These are phyloP conservation scores for Petrocephalus sullivani DNA, from an alignment of 2,797 vertebrate species.

Conservation along the genomic window DNA sequence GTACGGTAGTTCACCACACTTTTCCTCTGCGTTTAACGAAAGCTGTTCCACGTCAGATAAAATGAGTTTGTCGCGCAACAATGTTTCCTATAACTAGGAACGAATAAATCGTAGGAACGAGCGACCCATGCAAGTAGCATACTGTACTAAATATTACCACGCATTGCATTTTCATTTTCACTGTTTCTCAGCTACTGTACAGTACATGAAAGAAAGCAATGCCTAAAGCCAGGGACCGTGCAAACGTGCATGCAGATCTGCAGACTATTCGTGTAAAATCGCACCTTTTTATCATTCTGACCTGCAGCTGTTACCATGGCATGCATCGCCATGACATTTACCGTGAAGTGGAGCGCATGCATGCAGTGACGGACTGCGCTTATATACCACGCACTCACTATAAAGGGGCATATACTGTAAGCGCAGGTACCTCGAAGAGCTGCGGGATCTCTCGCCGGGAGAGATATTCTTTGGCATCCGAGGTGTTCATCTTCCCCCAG, in stretches of 20 bases:
- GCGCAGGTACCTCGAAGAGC: slow-evolving; percentile 29
- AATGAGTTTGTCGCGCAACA: neutral
- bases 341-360: neutral
- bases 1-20: neutral
- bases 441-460: slow-evolving; percentile 31
- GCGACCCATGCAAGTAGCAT: neutral
- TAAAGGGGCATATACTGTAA: neutral
- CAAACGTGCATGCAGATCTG: neutral
- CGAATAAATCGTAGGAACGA: neutral
- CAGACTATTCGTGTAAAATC: neutral
- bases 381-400: neutral
- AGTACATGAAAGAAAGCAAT: neutral
- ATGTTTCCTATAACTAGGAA: neutral
- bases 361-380: neutral
- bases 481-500: slow-evolving; percentile 23
- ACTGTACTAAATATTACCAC: neutral
- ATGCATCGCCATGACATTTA: neutral
- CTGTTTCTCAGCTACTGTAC: neutral
- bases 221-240: neutral
- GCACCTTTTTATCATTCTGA: neutral
- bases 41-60: neutral
- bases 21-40: neutral
- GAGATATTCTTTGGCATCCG: slow-evolving; percentile 31
- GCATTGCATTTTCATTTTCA: neutral
- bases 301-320: neutral